Conservation (phyloP, 2,888 invertebrate species). For the Kuschelorhynchus macadamiae region DNA sequence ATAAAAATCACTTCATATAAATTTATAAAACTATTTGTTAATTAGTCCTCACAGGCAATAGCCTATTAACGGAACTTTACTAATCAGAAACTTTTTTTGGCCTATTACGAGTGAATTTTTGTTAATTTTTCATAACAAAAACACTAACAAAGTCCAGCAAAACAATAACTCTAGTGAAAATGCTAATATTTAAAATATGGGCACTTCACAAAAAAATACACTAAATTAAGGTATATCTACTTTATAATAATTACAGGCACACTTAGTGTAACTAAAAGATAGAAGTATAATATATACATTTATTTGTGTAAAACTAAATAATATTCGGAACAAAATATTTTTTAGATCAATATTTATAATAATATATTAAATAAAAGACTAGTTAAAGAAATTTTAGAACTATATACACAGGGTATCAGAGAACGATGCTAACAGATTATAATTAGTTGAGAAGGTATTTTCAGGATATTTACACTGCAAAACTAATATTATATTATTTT, state of each 20-base stretch:
- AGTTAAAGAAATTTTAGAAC: conserved; percentile 56
- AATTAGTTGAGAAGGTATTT: too few relatives aligned
- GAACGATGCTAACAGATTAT: background rate
- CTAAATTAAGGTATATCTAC: conserved; percentile 50
- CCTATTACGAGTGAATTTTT: conserved; percentile 53
- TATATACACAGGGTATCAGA: too few relatives aligned
- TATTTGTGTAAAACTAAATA: conserved; percentile 4
- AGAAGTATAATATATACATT: conserved; percentile 10
- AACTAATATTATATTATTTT: too few relatives aligned
- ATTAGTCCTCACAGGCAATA: too few relatives aligned
- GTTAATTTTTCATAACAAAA: conserved; percentile 63
- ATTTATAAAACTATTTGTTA: too few relatives aligned
- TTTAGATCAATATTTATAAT: conserved; percentile 49
- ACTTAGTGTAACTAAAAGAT: conserved; percentile 60
- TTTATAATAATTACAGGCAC: conserved; percentile 57
- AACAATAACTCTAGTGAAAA: conserved; percentile 57
- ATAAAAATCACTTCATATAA: too few relatives aligned
- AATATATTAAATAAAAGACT: conserved; percentile 58
- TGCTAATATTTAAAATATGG: conserved; percentile 66
- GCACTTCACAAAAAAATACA: conserved; percentile 66
- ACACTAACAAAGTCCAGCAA: conserved; percentile 61
- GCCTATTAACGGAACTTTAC: too few relatives aligned
- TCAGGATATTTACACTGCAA: too few relatives aligned
- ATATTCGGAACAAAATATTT: conserved; percentile 25
- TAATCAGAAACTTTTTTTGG: too few relatives aligned